Evolutionary conservation across 2,888 invertebrate genomes (phyloP), one percentile per base, ranked within the genome.

Genomic region (Acanthoscelides obtectus): DNA sequence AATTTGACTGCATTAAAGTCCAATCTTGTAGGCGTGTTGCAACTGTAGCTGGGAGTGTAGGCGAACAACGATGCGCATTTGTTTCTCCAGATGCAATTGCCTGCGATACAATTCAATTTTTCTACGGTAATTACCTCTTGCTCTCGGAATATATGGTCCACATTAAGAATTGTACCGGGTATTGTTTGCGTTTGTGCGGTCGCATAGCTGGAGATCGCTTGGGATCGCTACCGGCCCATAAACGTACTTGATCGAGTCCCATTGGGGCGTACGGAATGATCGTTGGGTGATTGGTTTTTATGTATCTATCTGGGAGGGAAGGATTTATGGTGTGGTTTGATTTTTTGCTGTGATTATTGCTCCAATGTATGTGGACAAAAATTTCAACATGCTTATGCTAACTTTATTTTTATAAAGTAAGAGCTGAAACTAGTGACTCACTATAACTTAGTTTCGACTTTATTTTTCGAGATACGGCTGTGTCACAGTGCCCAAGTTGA

Each of bases 151-250:
- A 76, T 74, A 75, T 72, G 74, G 73, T 72, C 70, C 71, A 70
- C 74, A 75, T 74, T 73, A 72, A 72, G 73, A 72, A 76, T 74
- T 73, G 75, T 76, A 72, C 74, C 73, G 73, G 74, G 45, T 76
- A 76, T 76, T 76, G 76, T 75, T 74, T 73, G 74, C 76, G 71
- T 74, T 75, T 71, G 74, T 76, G 67, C 17, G 22, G 67, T 67
- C 67, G 67, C 22, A n/a, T 22, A 19, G 22, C 22, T 22, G 4
- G 20, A 22, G 21, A 67, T 67, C 67, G 67, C 67, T 20, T 19
- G 22, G 22, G 22, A 22, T 22, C 19, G 22, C n/a, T 20, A 19
- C 20, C 67, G 12, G 19, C 22, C 67, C 67, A 22, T 67, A 22
- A 22, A 19, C 21, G 67, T 22, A 22, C 67, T 17, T 12, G 45